Evolutionary conservation across 2,888 invertebrate genomes (phyloP), one percentile per base, ranked within the genome.

Genomic region (Trilocha varians): DNA sequence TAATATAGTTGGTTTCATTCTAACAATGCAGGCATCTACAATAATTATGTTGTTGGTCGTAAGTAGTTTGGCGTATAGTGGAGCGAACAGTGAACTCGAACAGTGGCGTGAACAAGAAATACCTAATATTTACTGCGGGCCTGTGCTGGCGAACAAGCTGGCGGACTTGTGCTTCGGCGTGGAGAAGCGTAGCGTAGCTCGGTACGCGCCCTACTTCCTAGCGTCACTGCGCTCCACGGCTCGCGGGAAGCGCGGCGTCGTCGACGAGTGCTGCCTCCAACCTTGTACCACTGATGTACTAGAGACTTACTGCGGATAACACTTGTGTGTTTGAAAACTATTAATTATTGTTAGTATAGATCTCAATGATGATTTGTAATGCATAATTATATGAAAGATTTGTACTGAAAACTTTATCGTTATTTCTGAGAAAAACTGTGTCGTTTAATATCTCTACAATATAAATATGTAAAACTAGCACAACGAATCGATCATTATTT

Each of bases 81-180:
- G 15, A 8, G 32, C 32, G n/a, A n/a, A n/a, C n/a, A n/a, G n/a
- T n/a, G n/a, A n/a, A n/a, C n/a, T n/a, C n/a, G n/a, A n/a, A n/a
- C n/a, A n/a, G n/a, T n/a, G n/a, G n/a, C n/a, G n/a, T n/a, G n/a
- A n/a, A 1, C 34, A 38, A 13, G 35, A n/a, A 16, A n/a, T 11
- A 9, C 16, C 35, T 0, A 25, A 16, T 5, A 35, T 14, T 8
- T 42, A 55, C 42, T 64, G 65, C 32, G 66, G 60, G 1, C 51
- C 59, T 9, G 36, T 47, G 6, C 42, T 65, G 9, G 53, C 62
- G 1, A 42, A 49, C 11, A 45, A 57, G 2, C 32, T 60, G 43
- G 55, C 55, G 1, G 15, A 41, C 16, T 14, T 59, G 1, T 64
- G 63, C 34, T 48, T 54, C 0, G 41, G 36, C 13, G 44, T 40